These are phyloP conservation scores for Colinus virginianus DNA, from an alignment of 2,113 vertebrate species.

Conservation along the genomic window DNA sequence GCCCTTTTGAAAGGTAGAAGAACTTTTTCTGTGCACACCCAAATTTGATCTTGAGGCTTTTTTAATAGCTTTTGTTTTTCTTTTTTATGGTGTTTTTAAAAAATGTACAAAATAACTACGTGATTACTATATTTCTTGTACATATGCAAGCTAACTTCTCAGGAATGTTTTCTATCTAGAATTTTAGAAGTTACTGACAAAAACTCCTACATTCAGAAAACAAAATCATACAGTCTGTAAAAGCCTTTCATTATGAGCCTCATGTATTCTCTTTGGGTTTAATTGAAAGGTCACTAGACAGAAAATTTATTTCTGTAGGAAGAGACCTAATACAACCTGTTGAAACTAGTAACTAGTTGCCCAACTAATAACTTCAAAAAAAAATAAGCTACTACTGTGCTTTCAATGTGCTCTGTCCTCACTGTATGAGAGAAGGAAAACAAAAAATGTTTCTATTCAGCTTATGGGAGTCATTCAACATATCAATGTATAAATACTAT, in stretches of 20 bases:
- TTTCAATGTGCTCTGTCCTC: neutral
- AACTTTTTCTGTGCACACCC: neutral
- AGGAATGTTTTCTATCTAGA: neutral
- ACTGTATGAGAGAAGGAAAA: neutral
- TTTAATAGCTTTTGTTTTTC: slow-evolving; percentile 28
- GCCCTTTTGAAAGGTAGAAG: neutral
- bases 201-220: neutral
- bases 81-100: neutral
- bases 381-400: neutral
- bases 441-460: rapidly evolving
- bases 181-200: neutral
- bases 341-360: neutral
- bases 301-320: neutral
- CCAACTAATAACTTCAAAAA: neutral
- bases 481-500: neutral
- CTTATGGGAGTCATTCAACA: neutral
- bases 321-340: neutral
- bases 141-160: neutral
- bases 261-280: neutral
- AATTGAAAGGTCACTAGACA: neutral
- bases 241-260: neutral
- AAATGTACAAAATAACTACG: neutral
- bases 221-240: neutral
- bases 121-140: neutral
- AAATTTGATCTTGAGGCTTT: neutral